A percentile compares a stretch with the other conserved stretches of the same genome.
phyloP scores from a whole-genome alignment of 2,113 vertebrate genomes.

The Toxotes chatareus region DNA sequence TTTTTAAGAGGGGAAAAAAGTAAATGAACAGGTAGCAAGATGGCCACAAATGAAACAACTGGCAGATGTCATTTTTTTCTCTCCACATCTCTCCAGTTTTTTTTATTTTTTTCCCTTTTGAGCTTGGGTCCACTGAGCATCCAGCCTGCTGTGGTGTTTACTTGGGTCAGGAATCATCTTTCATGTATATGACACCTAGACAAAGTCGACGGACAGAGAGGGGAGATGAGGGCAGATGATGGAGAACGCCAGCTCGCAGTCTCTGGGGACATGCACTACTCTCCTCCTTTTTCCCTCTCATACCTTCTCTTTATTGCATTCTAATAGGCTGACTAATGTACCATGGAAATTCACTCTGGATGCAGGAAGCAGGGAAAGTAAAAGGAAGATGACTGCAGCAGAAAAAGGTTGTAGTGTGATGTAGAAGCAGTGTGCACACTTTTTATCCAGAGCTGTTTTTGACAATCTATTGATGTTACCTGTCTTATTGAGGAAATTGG shows the following conservation, averaged over 20 bases:
- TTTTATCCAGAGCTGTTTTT: constrained; percentile 34
- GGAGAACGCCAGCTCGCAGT: constrained; percentile 91
- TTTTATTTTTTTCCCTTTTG: constrained; percentile 16
- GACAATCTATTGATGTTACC: constrained; percentile 25
- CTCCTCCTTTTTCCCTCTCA: constrained; percentile 75
- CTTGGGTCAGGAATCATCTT: constrained; percentile 99
- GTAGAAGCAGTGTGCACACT: not conserved
- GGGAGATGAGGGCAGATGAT: constrained; percentile 97
- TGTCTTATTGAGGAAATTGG: constrained; percentile 35
- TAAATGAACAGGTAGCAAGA: constrained; percentile 87
- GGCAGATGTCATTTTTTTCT: constrained; percentile 75
- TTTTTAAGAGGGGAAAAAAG: constrained; percentile 80
- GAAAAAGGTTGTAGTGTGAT: constrained; percentile 27
- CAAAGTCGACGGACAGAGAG: constrained; percentile 94
- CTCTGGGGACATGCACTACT: constrained; percentile 92
- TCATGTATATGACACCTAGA: constrained; percentile 96
- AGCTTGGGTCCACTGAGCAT: constrained; percentile 76
- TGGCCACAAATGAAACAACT: constrained; percentile 89
- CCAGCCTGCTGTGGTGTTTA: constrained; percentile 91
- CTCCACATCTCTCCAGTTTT: constrained; percentile 1
- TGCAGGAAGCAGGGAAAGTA: constrained; percentile 67
- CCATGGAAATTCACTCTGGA: constrained; percentile 96
- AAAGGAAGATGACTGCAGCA: constrained; percentile 41
- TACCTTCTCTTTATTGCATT: constrained; percentile 86
- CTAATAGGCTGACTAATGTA: constrained; percentile 99